A percentile compares a stretch with the other conserved stretches of the same genome.
Conservation (phyloP, 37 sponge, comb jelly and placozoan species). For the Trichoplax adhaerens region DNA sequence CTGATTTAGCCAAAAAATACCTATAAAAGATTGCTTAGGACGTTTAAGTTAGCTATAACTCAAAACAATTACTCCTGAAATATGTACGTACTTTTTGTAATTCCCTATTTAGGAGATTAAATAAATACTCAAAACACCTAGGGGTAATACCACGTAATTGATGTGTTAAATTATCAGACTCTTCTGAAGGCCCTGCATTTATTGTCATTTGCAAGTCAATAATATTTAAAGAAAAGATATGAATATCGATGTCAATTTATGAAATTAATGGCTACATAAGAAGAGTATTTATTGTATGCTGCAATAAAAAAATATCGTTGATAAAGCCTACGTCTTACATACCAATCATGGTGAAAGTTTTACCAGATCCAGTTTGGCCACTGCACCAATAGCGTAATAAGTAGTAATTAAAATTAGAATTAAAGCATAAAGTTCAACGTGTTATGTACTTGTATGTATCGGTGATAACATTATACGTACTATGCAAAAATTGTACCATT, state of each 20-base stretch:
- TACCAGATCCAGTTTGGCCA: constrained; percentile 80
- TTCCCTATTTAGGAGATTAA: constrained; percentile 55
- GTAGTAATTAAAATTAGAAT: constrained; percentile 6
- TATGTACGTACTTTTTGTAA: constrained; percentile 32
- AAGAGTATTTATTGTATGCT: too few relatives aligned
- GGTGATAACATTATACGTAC: constrained; percentile 24
- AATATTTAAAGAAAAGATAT: too few relatives aligned
- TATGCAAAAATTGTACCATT: constrained; percentile 82
- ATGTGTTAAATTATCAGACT: constrained; percentile 38
- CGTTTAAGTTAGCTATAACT: too few relatives aligned
- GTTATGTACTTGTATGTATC: too few relatives aligned
- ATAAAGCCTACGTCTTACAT: neutral
- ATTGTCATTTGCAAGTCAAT: neutral
- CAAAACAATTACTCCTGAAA: too few relatives aligned
- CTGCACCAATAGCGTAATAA: constrained; percentile 14
- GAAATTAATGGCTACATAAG: too few relatives aligned
- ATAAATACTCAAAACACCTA: constrained; percentile 64
- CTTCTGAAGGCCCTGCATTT: constrained; percentile 43
- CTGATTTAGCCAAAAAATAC: neutral
- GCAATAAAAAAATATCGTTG: too few relatives aligned
- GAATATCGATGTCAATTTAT: too few relatives aligned
- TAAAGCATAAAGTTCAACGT: neutral
- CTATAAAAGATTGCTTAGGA: neutral
- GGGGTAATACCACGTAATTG: constrained; percentile 62
- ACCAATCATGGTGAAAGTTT: constrained; percentile 83